Base-by-base conservation (phyloP, 2,797 vertebrate genomes). In the Hapalemur alaotrensis region DNA sequence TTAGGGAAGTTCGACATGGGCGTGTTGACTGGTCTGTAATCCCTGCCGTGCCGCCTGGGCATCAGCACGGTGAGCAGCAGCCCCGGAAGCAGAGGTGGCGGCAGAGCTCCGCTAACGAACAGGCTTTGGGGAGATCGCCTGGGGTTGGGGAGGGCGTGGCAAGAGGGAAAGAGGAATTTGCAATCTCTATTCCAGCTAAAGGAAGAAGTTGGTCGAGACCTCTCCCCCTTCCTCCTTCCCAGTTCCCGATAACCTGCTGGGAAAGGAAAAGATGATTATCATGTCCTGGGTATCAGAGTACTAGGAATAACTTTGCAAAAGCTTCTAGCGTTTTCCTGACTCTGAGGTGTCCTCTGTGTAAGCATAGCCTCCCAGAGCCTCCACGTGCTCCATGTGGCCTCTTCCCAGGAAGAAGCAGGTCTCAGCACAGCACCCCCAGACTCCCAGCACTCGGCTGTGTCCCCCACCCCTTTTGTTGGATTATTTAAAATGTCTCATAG, bases 181-280 rank as follows among this genome's bases (percentile, higher is more conserved):
- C 50, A 0, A 1, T 79, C n/a, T 23, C 32, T 46, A 0, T 38
- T 70, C 50, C 54, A 30, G 23, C 75, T 81, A 43, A 15, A 82
- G 95, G 78, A 93, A 85, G 81, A 48, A 4, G 17, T 17, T 43
- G 65, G 63, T 28, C 41, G 13, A 6, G 2, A 28, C 25, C 72
- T 32, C 17, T 10, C 25, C 6, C 48, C 20, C 50, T 84, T 80
- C 95, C 91, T 54, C 38, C 90, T 93, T 73, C 91, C 67, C 38
- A 12, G 30, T 67, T 61, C 69, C 80, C 61, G 5, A 3, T 30
- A 2, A 10, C 35, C 86, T 76, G 48, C 43, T 22, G 54, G 67
- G 54, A 86, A 70, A 85, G 84, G 88, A 95, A 93, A 43, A 73
- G 97, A 96, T 91, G 67, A 2, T 9, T 96, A 88, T 97, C 95